Base-by-base conservation (phyloP, 2,797 vertebrate genomes). In the Enteromius trimaculatus region DNA sequence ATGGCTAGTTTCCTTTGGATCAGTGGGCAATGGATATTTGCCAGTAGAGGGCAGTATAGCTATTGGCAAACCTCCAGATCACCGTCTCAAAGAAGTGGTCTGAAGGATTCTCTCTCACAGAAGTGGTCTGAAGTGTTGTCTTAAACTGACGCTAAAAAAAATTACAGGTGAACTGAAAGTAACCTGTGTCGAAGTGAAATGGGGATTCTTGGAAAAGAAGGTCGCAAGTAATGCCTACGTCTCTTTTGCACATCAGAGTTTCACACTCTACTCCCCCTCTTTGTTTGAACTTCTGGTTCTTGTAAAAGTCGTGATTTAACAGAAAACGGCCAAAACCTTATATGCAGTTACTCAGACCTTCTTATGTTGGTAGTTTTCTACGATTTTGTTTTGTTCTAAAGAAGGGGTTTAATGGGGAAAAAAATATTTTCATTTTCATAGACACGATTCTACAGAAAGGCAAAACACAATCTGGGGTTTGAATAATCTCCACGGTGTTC, bases 231-330 rank as follows among this genome's bases (percentile, higher is more conserved):
- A 83, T 86, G 75, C 86, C 79, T 77, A 83, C 86, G 84, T 79
- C 69, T 87, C 79, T 81, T 64, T 86, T 83, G 85, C 51, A 86
- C 79, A 83, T 84, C 86, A 85, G 29, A 79, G 81, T 86, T 86
- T 86, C 85, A 82, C 68, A 62, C 80, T 62, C 49, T 72, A 72
- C 83, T 80, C 85, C 87, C 85, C 77, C 84, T 88, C 64, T 75
- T 88, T 89, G 88, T 93, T 90, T 90, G 90, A 91, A 72, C 77
- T 62, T 87, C 88, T 76, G 86, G 87, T 95, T 95, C 94, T 94
- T 95, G 94, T 94, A 95, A 95, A 92, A 91, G 90, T 80, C 84
- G 82, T 72, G 87, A 86, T 94, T 95, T 95, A 94, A 87, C 88
- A 83, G 90, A 93, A 95, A 95, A 92, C 86, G 90, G 87, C 76